phyloP scores from a whole-genome alignment of 2,797 vertebrate genomes.

The Epinephelus malabaricus region DNA sequence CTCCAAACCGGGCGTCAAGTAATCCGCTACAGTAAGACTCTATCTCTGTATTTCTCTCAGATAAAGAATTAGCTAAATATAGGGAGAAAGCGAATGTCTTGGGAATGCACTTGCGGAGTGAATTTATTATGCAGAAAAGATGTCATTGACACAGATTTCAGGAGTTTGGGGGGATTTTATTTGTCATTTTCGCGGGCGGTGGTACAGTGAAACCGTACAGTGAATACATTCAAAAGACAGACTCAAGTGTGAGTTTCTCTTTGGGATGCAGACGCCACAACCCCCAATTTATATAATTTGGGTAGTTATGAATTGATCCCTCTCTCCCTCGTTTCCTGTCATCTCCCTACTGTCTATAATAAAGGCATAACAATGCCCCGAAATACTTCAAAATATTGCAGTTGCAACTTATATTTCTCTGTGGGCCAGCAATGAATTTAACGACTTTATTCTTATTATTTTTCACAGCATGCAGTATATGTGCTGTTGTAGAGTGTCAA shows the following conservation, averaged over 20 bases:
- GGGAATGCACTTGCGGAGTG: conserved; percentile 49
- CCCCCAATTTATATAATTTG: conserved; percentile 19
- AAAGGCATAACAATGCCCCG: neutral
- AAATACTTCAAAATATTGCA: neutral
- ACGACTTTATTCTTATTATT: neutral
- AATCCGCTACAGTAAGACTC: conserved; percentile 47
- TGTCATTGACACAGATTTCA: conserved; percentile 73
- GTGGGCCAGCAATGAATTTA: neutral
- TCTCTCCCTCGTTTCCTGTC: neutral
- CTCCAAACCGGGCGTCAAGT: conserved; percentile 48
- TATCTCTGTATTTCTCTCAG: conserved; percentile 27
- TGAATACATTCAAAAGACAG: conserved; percentile 18
- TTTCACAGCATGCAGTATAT: neutral
- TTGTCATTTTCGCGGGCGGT: conserved; percentile 24
- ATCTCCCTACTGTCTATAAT: neutral
- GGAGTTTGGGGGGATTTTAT: conserved; percentile 44
- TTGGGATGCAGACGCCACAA: neutral
- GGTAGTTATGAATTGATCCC: conserved; percentile 13
- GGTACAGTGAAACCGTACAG: conserved; percentile 23
- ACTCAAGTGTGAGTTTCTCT: neutral
- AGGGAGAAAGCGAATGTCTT: conserved; percentile 36
- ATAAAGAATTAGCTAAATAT: conserved; percentile 71
- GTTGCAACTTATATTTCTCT: neutral
- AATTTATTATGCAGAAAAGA: conserved; percentile 67
- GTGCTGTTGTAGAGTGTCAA: neutral